These are phyloP conservation scores for Mimas tiliae DNA, from an alignment of 2,888 invertebrate species.

Conservation along the genomic window DNA sequence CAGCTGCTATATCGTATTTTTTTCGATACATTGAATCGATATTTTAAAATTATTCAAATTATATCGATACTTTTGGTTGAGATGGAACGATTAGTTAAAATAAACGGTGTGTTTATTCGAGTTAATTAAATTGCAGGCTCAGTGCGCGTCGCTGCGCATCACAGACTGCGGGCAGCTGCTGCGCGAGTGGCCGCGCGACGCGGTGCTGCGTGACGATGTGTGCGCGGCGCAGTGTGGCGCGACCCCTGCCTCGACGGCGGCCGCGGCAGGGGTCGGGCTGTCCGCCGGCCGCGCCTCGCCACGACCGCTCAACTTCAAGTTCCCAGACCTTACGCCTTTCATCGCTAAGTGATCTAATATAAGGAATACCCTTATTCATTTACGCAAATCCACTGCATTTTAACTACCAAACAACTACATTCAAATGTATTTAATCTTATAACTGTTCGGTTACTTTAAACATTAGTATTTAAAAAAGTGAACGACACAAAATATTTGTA, in stretches of 20 bases:
- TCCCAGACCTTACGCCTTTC: slow-evolving; percentile 91
- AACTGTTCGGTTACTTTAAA: no score
- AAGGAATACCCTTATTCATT: not conserved
- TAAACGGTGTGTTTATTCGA: no score
- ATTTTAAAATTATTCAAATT: no score
- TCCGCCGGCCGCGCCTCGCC: slow-evolving; percentile 60
- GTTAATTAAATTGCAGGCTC: slow-evolving; percentile 84
- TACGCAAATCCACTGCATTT: not conserved
- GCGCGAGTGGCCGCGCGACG: slow-evolving; percentile 92
- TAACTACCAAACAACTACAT: no score
- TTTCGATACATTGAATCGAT: no score
- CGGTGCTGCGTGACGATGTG: slow-evolving; percentile 93
- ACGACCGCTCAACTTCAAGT: slow-evolving; percentile 85
- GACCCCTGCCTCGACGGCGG: slow-evolving; percentile 58
- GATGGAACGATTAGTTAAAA: no score
- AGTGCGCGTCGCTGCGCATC: slow-evolving; percentile 94
- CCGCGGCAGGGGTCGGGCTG: slow-evolving; percentile 66
- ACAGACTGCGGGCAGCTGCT: slow-evolving; percentile 94
- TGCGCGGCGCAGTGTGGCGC: slow-evolving; percentile 96
- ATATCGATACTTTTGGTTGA: no score
- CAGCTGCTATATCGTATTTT: no score
- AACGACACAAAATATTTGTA: no score
- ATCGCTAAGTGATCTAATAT: slow-evolving; percentile 79
- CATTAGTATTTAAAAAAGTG: no score
- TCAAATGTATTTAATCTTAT: no score